phyloP scores from a whole-genome alignment of 2,113 vertebrate species.

The Myodes glareolus region DNA sequence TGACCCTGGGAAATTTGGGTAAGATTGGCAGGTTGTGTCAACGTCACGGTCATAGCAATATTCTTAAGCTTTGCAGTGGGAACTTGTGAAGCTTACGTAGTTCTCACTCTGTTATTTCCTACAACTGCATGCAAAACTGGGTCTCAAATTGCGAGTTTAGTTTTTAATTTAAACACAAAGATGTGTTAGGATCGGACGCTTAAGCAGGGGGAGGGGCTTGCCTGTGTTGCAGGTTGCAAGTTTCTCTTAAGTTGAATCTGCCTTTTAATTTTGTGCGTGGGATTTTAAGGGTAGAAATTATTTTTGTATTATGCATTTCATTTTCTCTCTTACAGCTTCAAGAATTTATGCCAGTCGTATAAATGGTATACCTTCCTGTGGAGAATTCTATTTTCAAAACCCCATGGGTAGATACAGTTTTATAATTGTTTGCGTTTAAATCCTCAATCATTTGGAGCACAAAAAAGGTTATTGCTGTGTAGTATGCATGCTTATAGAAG shows the following conservation, averaged over 20 bases:
- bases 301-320: not conserved
- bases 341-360: not conserved
- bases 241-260: not conserved
- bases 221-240: not conserved
- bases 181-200: not conserved
- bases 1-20: not conserved
- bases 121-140: not conserved
- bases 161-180: conserved; percentile 3
- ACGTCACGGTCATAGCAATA: not conserved
- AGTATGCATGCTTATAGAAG: not conserved
- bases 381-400: not conserved
- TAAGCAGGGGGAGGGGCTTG: not conserved
- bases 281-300: conserved; percentile 2
- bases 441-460: not conserved
- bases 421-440: conserved; percentile 16
- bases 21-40: not conserved
- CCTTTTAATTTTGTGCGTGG: conserved; percentile 6
- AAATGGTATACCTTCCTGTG: not conserved
- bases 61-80: not conserved
- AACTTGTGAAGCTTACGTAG: not conserved
- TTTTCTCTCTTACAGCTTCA: conserved; percentile 27
- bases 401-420: not conserved
- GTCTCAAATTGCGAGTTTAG: not conserved
- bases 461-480: not conserved
- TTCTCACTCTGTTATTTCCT: not conserved